Evolutionary conservation across 2,888 invertebrate genomes (phyloP), one percentile per base, ranked within the genome.

Genomic region (Ophioninae sp.): DNA sequence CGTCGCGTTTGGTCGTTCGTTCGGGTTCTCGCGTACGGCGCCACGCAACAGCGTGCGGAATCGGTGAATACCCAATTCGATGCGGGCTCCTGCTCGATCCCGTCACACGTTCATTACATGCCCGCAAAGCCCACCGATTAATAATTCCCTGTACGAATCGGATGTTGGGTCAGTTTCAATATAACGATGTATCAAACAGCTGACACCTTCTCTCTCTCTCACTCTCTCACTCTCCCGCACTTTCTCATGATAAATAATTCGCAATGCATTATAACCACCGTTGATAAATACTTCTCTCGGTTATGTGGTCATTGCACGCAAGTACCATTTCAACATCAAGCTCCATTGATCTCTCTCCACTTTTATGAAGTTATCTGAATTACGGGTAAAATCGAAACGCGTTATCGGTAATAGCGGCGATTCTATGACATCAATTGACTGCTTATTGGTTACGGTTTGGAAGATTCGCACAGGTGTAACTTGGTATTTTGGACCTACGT

Each of bases 111-210:
- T 81, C 72, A 79, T 81, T 81, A 84, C 75, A 63, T 61, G 41
- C 37, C 68, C 84, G 44, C 76, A 44, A 84, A 68, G 61, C 59
- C 76, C 37, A 41, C 44, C 67, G 73, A 84, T 84, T 84, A 79
- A 84, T 84, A 84, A 84, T 79, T 84, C 75, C 44, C 72, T 72
- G 73, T 73, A 76, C 71, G 39, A 81, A 73, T 79, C 56, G 75
- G 63, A 72, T 37, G 75, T 67, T 65, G 51, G 39, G 23, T 58
- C 71, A 17, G 23, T 23, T 59, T 67, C 56, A 56, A 37, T 78
- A 65, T 68, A 65, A 23, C 74, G 23, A 20, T 39, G 23, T 30
- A 20, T 71, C 37, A 23, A 22, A 17, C 20, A n/a, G 23, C 17
- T 61, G 20, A 51, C 30, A 8, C 39, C 6, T 20, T 39, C 58